phyloP scores from a whole-genome alignment of 2,113 vertebrate genomes.

The Hoplias malabaricus region DNA sequence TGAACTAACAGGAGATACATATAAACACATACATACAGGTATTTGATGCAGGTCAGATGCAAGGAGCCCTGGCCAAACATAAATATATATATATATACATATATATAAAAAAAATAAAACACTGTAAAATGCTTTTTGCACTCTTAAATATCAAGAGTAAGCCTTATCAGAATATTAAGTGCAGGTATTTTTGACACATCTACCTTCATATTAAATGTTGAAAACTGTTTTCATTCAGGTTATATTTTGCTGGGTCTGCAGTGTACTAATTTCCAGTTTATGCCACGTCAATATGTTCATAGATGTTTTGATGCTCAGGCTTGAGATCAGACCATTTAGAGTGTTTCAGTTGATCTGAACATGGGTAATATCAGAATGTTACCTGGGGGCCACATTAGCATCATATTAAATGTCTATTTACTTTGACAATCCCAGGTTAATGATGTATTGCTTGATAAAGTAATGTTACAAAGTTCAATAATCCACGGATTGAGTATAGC shows the following conservation, averaged over 20 bases:
- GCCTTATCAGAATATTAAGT: constrained; percentile 70
- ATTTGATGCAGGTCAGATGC: constrained; percentile 59
- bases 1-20: background rate
- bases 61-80: constrained; percentile 54
- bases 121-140: constrained; percentile 68
- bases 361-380: background rate
- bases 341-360: background rate
- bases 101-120: no score
- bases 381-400: background rate
- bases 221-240: constrained; percentile 27
- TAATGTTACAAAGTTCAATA: background rate
- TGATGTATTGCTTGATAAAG: background rate
- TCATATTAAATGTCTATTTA: background rate
- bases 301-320: constrained; percentile 10
- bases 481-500: background rate
- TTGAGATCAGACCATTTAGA: constrained; percentile 14
- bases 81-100: no score
- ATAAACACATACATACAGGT: background rate
- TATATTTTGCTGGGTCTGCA: constrained; percentile 26
- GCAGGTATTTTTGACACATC: constrained; percentile 73
- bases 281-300: constrained; percentile 16
- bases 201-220: constrained; percentile 60
- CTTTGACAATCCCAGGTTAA: background rate
- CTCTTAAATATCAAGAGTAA: constrained; percentile 66
- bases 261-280: constrained; percentile 7